Conservation (phyloP, 1,140 invertebrate species). For the Scaptodrosophila lebanonensis region DNA sequence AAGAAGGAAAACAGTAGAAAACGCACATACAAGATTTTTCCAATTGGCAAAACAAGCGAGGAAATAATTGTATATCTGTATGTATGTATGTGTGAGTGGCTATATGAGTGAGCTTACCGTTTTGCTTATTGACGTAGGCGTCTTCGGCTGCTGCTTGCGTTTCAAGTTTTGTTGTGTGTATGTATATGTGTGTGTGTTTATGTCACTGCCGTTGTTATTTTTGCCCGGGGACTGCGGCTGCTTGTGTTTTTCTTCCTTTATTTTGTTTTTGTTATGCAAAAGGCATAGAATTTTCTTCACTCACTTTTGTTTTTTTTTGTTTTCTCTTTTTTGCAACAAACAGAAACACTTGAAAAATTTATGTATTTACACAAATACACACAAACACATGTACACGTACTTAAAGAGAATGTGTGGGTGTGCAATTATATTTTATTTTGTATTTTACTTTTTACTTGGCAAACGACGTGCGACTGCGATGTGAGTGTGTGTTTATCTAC, state of each 20-base stretch:
- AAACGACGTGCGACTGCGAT: no score
- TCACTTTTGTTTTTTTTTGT: no score
- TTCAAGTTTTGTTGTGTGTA: conserved; percentile 8
- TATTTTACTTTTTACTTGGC: no score
- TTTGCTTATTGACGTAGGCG: conserved; percentile 63
- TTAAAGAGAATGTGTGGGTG: background rate
- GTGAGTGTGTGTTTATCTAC: conserved; percentile 19
- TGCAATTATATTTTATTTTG: background rate
- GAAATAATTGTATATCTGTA: conserved; percentile 2
- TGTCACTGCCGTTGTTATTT: conserved; percentile 38
- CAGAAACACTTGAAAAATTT: conserved; percentile 44
- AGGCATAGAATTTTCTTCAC: conserved; percentile 49
- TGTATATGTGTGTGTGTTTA: conserved; percentile 29
- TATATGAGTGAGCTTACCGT: conserved; percentile 52
- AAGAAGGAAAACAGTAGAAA: conserved; percentile 44
- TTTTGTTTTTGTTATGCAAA: conserved; percentile 65
- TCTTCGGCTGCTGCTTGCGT: conserved; percentile 21
- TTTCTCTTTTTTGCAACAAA: conserved; percentile 39
- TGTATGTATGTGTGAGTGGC: conserved; percentile 6
- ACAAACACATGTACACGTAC: conserved; percentile 17
- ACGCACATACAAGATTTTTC: conserved; percentile 45
- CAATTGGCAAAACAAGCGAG: conserved; percentile 45
- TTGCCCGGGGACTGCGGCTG: conserved; percentile 41
- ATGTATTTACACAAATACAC: conserved; percentile 23
- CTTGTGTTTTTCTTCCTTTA: conserved; percentile 26